phyloP scores from a whole-genome alignment of 1,140 invertebrate genomes.

The Drosophila nebulosa region DNA sequence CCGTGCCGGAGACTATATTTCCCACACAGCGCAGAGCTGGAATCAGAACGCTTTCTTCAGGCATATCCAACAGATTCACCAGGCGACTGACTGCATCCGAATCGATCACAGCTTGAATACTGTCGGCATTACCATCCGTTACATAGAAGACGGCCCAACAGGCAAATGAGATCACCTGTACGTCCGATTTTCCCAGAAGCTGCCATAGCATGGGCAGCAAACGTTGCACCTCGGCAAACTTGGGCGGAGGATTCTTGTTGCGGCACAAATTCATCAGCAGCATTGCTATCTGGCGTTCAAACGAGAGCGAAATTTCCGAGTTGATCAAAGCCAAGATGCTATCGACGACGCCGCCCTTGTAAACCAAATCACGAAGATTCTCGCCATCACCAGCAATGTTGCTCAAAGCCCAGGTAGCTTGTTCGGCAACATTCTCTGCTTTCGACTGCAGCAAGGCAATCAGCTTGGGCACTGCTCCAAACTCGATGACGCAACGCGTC shows the following conservation, averaged over 20 bases:
- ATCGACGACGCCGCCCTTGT: not conserved
- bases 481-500: not conserved
- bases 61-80: slow-evolving; percentile 87
- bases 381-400: not conserved
- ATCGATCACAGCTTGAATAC: slow-evolving; percentile 98
- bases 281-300: not conserved
- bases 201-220: slow-evolving; percentile 93
- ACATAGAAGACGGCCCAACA: slow-evolving; percentile 98
- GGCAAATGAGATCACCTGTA: slow-evolving; percentile 95
- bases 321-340: not conserved
- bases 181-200: slow-evolving; percentile 93
- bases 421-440: not conserved
- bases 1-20: slow-evolving; percentile 93
- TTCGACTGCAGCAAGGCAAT: slow-evolving; percentile 88
- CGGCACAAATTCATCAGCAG: not conserved
- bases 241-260: not conserved
- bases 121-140: slow-evolving; percentile 98
- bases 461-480: slow-evolving; percentile 85
- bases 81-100: slow-evolving; percentile 91
- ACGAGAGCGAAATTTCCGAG: not conserved
- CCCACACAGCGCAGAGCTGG: slow-evolving; percentile 93
- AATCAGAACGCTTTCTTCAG: slow-evolving; percentile 87
- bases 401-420: not conserved
- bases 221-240: slow-evolving; percentile 90
- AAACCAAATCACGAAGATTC: not conserved